Percentiles rank a stretch among this genome's conserved stretches.
Evolutionary conservation across 2,797 vertebrate genomes (phyloP).

Genomic region (Alca torda): DNA sequence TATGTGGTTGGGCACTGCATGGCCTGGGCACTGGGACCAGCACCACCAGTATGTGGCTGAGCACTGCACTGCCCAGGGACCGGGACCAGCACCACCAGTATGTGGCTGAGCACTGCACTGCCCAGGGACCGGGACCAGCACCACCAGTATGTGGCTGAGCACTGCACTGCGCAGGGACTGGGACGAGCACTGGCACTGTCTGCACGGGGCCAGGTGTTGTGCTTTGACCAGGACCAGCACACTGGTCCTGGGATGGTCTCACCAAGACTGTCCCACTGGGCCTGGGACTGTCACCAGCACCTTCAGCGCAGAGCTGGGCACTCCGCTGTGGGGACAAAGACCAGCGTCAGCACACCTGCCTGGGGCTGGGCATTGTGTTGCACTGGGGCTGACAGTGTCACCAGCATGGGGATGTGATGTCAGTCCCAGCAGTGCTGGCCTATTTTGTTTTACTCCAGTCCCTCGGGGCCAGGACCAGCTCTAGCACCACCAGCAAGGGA

Average conservation of each 20-base stretch:
- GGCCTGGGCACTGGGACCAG: too few relatives aligned
- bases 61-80: too few relatives aligned
- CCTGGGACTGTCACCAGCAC: not conserved
- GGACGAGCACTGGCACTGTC: not conserved
- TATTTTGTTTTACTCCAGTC: not conserved
- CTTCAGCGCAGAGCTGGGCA: not conserved
- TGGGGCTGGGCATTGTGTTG: not conserved
- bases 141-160: not conserved
- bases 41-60: not conserved
- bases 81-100: not conserved
- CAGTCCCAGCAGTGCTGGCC: not conserved
- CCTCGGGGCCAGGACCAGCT: not conserved
- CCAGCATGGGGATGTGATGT: not conserved
- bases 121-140: too few relatives aligned
- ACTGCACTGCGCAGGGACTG: too few relatives aligned
- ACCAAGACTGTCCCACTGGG: not conserved
- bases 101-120: too few relatives aligned
- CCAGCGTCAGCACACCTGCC: not conserved
- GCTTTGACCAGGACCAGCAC: not conserved
- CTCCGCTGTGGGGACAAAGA: not conserved
- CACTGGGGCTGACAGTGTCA: not conserved
- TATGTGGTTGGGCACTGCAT: not conserved
- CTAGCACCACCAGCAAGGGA: not conserved
- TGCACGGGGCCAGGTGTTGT: not conserved
- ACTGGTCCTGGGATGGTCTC: not conserved